Evolutionary conservation across 2,888 invertebrate species (phyloP).

Genomic region (Brenthis ino): DNA sequence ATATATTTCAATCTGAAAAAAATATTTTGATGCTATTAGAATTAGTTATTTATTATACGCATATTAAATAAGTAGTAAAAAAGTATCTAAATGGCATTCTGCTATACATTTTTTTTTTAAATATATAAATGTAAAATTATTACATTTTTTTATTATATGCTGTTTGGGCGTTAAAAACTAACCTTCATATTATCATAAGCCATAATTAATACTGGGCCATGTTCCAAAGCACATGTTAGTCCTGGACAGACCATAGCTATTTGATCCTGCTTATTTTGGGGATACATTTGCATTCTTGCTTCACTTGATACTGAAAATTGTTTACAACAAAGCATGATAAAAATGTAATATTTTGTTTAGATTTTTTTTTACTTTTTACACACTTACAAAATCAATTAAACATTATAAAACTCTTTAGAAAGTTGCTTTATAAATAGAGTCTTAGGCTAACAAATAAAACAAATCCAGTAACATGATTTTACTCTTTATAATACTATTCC

Average conservation of each 20-base stretch:
- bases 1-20: constrained; percentile 47
- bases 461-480: too few relatives aligned
- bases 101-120: too few relatives aligned
- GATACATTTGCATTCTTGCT: constrained; percentile 23
- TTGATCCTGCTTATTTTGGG: constrained; percentile 31
- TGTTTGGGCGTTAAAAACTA: constrained; percentile 21
- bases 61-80: background rate
- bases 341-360: too few relatives aligned
- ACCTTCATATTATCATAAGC: constrained; percentile 60
- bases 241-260: constrained; percentile 47
- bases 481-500: too few relatives aligned
- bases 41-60: background rate
- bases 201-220: constrained; percentile 55
- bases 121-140: background rate
- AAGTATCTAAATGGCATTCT: too few relatives aligned
- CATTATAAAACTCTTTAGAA: too few relatives aligned
- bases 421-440: too few relatives aligned
- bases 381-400: too few relatives aligned
- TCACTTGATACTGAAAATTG: constrained; percentile 42
- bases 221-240: constrained; percentile 50
- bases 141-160: background rate
- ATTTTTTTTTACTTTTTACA: too few relatives aligned
- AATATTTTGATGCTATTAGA: constrained; percentile 9
- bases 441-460: too few relatives aligned
- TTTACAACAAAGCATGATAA: background rate